Evolutionary conservation across 1,140 invertebrate genomes (phyloP).

Genomic region (Fopius arisanus): DNA sequence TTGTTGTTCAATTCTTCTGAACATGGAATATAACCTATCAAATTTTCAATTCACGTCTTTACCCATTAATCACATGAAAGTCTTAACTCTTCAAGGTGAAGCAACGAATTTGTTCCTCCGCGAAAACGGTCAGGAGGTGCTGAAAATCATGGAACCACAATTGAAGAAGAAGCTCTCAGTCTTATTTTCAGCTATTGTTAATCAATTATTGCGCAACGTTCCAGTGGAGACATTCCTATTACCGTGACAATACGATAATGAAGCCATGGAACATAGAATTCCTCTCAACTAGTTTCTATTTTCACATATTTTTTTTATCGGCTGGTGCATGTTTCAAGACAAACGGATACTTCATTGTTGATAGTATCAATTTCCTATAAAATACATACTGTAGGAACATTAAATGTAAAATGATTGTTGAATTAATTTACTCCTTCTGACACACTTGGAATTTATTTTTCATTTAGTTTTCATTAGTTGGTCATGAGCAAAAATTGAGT

Average conservation of each 20-base stretch:
- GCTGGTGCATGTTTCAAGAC: no score
- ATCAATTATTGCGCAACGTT: constrained; percentile 72
- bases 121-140: constrained; percentile 75
- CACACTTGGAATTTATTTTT: background rate
- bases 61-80: background rate
- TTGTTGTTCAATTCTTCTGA: background rate
- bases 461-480: background rate
- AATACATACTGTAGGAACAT: no score
- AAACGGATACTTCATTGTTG: no score
- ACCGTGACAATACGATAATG: constrained; percentile 55
- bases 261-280: no score
- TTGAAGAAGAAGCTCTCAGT: constrained; percentile 71
- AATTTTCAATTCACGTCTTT: constrained; percentile 15
- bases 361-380: no score
- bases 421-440: no score
- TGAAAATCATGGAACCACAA: constrained; percentile 76
- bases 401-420: no score
- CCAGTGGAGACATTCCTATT: constrained; percentile 70
- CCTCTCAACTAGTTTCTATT: background rate
- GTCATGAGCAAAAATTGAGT: background rate
- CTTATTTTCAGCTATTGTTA: constrained; percentile 72
- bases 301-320: background rate
- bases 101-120: constrained; percentile 77
- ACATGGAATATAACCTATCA: background rate
- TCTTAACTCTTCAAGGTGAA: constrained; percentile 68